Evolutionary conservation across 2,113 vertebrate species (phyloP).

Genomic region (Campylomormyrus numenius): DNA sequence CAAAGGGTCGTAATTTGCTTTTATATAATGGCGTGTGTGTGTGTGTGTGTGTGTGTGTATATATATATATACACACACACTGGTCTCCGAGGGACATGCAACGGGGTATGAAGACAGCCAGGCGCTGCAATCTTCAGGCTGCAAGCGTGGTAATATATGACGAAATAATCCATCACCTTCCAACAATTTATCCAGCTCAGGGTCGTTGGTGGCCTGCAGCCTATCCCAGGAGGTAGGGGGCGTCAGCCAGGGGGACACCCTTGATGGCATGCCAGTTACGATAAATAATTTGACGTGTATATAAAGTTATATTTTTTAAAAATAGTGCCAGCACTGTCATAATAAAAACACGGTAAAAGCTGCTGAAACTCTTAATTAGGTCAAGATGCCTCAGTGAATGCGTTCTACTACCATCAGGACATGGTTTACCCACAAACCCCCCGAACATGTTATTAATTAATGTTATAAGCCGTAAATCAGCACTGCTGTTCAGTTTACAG

Average conservation of each 20-base stretch:
- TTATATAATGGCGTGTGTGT: neutral
- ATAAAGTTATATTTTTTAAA: neutral
- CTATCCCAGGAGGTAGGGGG: neutral
- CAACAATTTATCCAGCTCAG: neutral
- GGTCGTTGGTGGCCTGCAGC: neutral
- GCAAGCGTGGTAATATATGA: neutral
- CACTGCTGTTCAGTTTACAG: neutral
- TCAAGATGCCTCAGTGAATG: neutral
- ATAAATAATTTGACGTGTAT: neutral
- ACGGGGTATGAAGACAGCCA: neutral
- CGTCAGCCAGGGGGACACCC: neutral
- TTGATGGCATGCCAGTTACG: neutral
- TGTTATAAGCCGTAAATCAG: neutral
- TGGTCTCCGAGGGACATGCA: neutral
- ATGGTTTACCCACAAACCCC: neutral
- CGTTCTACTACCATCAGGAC: neutral
- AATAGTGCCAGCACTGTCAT: neutral
- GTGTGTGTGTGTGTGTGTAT: fast-evolving
- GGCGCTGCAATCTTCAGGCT: neutral
- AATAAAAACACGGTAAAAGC: neutral
- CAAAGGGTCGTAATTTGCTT: neutral
- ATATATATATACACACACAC: too few relatives aligned
- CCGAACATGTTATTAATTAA: neutral
- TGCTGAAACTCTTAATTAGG: neutral
- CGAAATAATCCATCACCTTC: neutral